Conservation (phyloP, 2,888 invertebrate species). For the Phengaris alcon region DNA sequence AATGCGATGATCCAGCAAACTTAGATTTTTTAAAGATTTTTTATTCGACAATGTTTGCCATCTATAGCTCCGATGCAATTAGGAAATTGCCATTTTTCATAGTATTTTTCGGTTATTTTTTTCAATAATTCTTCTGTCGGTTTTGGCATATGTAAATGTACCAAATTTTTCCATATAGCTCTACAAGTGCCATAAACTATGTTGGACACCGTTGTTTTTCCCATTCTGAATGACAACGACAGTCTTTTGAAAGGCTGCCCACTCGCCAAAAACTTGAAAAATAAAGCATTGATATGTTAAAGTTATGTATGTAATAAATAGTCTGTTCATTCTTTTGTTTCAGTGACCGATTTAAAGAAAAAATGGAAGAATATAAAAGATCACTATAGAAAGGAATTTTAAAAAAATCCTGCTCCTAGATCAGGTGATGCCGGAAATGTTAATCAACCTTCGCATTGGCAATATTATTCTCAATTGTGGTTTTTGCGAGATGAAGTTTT, state of each 20-base stretch:
- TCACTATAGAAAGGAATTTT: conserved; percentile 39
- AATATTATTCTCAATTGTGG: conserved; percentile 37
- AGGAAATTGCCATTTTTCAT: conserved; percentile 40
- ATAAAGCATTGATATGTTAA: conserved; percentile 34
- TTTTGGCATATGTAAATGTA: conserved; percentile 36
- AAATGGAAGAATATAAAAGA: conserved; percentile 40
- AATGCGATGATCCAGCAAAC: conserved; percentile 31
- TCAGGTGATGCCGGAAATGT: conserved; percentile 39
- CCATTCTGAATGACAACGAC: conserved; percentile 37
- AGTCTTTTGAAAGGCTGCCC: conserved; percentile 36
- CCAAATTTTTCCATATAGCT: conserved; percentile 39
- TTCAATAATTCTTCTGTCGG: conserved; percentile 38
- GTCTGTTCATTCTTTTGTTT: conserved; percentile 31
- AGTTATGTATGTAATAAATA: conserved; percentile 33
- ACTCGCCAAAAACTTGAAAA: conserved; percentile 38
- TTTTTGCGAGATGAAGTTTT: conserved; percentile 37
- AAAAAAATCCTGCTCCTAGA: conserved; percentile 37
- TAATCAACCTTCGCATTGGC: conserved; percentile 35
- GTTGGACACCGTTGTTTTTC: conserved; percentile 36
- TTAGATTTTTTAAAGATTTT: conserved; percentile 36
- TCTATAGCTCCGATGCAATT: conserved; percentile 36
- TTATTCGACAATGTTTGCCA: conserved; percentile 40
- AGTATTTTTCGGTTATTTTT: conserved; percentile 35
- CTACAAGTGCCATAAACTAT: conserved; percentile 34
- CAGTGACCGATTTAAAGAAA: conserved; percentile 38